These are phyloP conservation scores for Poeciliopsis paucimaculata DNA, from an alignment of 2,797 vertebrate genomes.

Conservation along the genomic window DNA sequence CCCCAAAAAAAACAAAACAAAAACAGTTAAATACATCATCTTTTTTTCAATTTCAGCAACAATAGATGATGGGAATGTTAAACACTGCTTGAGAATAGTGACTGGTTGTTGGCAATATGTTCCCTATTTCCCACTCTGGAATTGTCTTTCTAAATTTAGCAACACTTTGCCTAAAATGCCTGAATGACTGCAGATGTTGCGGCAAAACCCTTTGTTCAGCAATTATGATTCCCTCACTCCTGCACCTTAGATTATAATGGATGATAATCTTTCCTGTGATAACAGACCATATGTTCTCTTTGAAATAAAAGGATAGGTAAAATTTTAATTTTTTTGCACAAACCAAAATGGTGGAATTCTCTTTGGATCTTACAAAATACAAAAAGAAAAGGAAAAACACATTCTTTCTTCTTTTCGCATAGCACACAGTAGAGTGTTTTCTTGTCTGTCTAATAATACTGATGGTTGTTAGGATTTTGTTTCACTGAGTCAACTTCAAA, in stretches of 20 bases:
- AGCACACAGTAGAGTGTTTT: neutral
- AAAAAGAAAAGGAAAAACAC: neutral
- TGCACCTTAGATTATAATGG: neutral
- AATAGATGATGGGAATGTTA: neutral
- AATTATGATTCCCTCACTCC: neutral
- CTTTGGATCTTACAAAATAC: neutral
- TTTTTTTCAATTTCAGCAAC: neutral
- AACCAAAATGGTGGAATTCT: neutral
- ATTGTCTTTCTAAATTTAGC: neutral
- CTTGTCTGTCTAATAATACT: neutral
- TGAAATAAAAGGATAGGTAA: neutral
- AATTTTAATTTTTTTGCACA: neutral
- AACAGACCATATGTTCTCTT: neutral
- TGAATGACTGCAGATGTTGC: neutral
- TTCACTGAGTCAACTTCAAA: neutral
- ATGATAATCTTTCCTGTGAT: neutral
- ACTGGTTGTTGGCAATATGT: neutral
- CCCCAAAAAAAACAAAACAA: neutral
- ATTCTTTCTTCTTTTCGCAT: neutral
- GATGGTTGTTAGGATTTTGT: neutral
- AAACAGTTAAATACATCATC: neutral
- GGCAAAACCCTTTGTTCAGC: neutral
- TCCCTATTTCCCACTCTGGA: neutral
- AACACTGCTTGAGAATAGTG: neutral
- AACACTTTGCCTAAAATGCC: neutral